phyloP scores from a whole-genome alignment of 2,797 vertebrate genomes.

The Hephaestus fuliginosus region DNA sequence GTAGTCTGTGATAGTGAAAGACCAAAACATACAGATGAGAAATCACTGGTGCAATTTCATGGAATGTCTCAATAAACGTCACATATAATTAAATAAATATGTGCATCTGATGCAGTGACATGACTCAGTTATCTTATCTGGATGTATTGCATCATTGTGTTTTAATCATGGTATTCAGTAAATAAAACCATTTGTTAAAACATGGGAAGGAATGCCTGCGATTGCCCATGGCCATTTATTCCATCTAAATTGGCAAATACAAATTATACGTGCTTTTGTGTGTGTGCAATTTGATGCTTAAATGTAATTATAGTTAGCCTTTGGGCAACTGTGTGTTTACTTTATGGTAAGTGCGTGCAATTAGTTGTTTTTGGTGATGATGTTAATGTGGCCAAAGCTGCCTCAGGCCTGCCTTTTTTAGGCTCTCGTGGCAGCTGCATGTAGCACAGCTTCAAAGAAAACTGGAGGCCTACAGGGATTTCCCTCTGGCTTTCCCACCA shows the following conservation, averaged over 20 bases:
- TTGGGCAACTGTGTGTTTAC: conserved; percentile 31
- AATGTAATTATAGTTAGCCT: conserved; percentile 42
- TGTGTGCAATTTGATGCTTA: conserved; percentile 17
- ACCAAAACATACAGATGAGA: not conserved
- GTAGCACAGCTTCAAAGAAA: conserved; percentile 75
- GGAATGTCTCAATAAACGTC: conserved; percentile 14
- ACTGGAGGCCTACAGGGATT: conserved; percentile 72
- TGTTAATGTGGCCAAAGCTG: conserved; percentile 56
- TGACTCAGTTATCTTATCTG: conserved; percentile 18
- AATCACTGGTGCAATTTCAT: not conserved
- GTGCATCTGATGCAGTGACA: not conserved
- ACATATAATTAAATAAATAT: not conserved
- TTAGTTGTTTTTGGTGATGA: conserved; percentile 54
- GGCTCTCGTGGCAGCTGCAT: conserved; percentile 60
- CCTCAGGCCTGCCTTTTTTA: conserved; percentile 52
- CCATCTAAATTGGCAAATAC: conserved; percentile 14
- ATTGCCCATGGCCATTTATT: not conserved
- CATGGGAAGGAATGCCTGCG: conserved; percentile 46
- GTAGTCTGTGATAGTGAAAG: not conserved
- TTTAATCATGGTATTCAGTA: conserved; percentile 23
- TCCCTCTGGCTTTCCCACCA: conserved; percentile 82
- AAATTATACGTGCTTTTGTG: conserved; percentile 13
- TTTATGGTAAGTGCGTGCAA: conserved; percentile 50
- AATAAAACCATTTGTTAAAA: conserved; percentile 19
- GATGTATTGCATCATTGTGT: conserved; percentile 32